Conservation (phyloP, 2,888 invertebrate genomes). For the Drosophila demipolita region DNA sequence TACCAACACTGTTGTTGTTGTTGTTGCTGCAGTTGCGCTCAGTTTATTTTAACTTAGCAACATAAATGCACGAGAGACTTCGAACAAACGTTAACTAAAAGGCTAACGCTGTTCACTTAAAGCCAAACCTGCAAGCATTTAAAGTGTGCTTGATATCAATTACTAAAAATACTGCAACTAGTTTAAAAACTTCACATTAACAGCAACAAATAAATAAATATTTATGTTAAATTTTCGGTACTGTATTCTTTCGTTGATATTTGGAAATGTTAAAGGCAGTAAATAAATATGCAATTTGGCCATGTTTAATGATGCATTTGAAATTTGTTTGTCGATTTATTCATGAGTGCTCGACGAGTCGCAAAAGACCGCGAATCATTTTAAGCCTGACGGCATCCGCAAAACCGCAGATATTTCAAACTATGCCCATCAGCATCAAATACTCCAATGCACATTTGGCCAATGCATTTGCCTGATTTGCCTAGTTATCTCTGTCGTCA, state of each 20-base stretch:
- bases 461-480: conserved; percentile 40
- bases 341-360: conserved; percentile 50
- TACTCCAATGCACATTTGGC: conserved; percentile 39
- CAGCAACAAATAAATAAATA: background rate
- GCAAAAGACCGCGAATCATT: conserved; percentile 54
- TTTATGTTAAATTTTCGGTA: background rate
- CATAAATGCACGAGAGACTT: conserved; percentile 43
- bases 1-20: conserved; percentile 40
- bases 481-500: conserved; percentile 34
- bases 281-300: conserved; percentile 19
- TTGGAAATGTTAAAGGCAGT: conserved; percentile 31
- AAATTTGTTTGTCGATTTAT: conserved; percentile 42
- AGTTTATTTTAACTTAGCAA: conserved; percentile 54
- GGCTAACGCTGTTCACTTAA: conserved; percentile 11
- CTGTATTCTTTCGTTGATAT: background rate
- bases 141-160: background rate
- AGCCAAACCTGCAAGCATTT: background rate
- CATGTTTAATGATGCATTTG: conserved; percentile 41
- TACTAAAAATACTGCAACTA: background rate
- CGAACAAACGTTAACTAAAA: background rate
- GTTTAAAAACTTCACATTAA: background rate
- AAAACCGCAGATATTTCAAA: conserved; percentile 49
- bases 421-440: conserved; percentile 35
- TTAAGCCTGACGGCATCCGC: conserved; percentile 31
- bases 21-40: conserved; percentile 42